Percentiles rank a stretch among this genome's conserved stretches.
Conservation (phyloP, 2,797 vertebrate genomes). For the Myotis vivesi region DNA sequence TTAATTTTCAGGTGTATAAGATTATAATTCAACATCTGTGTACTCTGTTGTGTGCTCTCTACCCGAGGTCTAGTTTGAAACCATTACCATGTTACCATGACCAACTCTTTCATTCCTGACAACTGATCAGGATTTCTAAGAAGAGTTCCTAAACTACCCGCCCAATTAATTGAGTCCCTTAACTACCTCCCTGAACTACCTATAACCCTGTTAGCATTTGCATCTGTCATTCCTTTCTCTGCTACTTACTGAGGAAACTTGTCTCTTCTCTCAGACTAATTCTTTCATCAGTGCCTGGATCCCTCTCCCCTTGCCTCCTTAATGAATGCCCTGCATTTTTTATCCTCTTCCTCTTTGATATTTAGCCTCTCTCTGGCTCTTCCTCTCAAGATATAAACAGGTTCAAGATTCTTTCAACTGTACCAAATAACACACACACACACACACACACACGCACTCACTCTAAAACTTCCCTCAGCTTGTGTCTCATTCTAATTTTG, state of each 20-base stretch:
- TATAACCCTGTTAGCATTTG: neutral
- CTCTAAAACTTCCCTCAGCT: neutral
- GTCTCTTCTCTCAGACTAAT: neutral
- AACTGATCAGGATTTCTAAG: neutral
- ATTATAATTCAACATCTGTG: neutral
- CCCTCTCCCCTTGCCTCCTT: neutral
- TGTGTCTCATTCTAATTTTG: neutral
- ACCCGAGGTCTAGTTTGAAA: neutral
- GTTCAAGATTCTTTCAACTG: neutral
- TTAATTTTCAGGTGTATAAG: neutral
- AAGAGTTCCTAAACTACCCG: neutral
- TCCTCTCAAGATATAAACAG: neutral
- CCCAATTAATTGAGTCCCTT: neutral
- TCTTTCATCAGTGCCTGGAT: neutral
- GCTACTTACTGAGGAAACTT: neutral
- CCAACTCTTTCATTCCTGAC: neutral
- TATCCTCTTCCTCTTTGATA: neutral
- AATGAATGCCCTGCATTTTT: neutral
- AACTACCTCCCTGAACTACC: neutral
- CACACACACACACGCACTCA: neutral
- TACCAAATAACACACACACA: neutral
- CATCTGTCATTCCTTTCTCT: neutral
- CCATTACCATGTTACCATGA: neutral
- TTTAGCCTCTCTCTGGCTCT: no score
- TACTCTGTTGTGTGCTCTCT: neutral